Evolutionary conservation across 2,888 invertebrate genomes (phyloP).

Genomic region (Nemotelus nigrinus): DNA sequence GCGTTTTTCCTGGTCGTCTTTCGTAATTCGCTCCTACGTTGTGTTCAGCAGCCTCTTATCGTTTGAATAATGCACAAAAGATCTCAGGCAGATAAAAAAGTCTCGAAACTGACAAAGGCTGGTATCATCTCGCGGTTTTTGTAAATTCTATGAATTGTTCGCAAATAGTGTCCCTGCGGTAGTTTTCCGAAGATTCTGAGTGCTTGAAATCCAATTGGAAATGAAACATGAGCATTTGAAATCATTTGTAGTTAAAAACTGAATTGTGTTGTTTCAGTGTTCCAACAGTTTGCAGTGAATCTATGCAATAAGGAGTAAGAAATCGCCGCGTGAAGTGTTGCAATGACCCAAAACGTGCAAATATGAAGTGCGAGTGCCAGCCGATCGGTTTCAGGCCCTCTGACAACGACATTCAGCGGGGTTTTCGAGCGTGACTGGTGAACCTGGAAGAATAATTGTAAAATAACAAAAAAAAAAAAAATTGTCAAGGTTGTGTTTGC

Average conservation of each 20-base stretch:
- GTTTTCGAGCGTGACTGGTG: neutral
- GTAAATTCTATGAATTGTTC: neutral
- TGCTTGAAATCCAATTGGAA: conserved; percentile 14
- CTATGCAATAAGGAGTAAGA: too few species aligned
- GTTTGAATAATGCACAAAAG: neutral
- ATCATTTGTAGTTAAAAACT: too few species aligned
- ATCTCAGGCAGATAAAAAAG: too few species aligned
- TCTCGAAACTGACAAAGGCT: too few species aligned
- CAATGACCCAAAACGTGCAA: too few species aligned
- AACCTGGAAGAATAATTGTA: too few species aligned
- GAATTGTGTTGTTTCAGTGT: neutral
- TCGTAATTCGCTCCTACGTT: neutral
- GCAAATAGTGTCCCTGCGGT: neutral
- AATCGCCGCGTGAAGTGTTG: too few species aligned
- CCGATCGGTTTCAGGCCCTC: neutral
- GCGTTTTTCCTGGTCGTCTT: neutral
- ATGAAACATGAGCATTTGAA: too few species aligned
- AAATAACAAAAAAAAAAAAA: too few species aligned
- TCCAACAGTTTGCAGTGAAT: neutral
- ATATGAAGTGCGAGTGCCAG: too few species aligned
- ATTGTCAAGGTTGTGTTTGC: too few species aligned
- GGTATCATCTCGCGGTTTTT: neutral
- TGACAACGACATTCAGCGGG: conserved; percentile 22
- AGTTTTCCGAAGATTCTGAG: neutral
- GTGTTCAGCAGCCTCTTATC: neutral